Evolutionary conservation across 1,140 invertebrate species (phyloP).

Genomic region (Triops cancriformis): DNA sequence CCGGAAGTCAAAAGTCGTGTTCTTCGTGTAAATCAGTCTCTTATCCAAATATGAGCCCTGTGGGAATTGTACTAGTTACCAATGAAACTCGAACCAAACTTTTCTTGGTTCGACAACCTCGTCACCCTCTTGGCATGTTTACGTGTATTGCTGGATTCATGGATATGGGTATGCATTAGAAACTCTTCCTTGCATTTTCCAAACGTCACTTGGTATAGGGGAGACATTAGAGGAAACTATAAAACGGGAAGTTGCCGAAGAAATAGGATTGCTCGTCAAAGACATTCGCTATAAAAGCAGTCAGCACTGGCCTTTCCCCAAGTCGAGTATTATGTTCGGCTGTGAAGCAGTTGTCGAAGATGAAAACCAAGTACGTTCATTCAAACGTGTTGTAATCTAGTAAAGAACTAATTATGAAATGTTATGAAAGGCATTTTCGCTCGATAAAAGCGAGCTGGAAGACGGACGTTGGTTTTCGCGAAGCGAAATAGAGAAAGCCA

Average conservation of each 20-base stretch:
- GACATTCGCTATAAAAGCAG: conserved; percentile 45
- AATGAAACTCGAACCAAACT: conserved; percentile 41
- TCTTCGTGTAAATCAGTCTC: conserved; percentile 33
- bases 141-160: conserved; percentile 52
- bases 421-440: conserved; percentile 1
- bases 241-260: conserved; percentile 50
- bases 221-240: conserved; percentile 49
- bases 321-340: conserved; percentile 48
- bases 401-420: background rate
- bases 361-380: conserved; percentile 16
- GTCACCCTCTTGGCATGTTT: conserved; percentile 46
- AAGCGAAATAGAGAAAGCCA: conserved; percentile 39
- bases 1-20: conserved; percentile 39
- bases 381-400: background rate
- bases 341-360: conserved; percentile 40
- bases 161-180: conserved; percentile 42
- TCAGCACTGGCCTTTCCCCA: conserved; percentile 52
- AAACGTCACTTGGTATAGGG: conserved; percentile 36
- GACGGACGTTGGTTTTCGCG: conserved; percentile 48
- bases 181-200: background rate
- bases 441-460: conserved; percentile 42
- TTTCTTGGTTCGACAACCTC: conserved; percentile 45
- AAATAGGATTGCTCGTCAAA: conserved; percentile 47
- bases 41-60: conserved; percentile 42
- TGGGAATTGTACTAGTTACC: conserved; percentile 47